Conservation (phyloP, 2,113 vertebrate genomes). For the Gallinago media region DNA sequence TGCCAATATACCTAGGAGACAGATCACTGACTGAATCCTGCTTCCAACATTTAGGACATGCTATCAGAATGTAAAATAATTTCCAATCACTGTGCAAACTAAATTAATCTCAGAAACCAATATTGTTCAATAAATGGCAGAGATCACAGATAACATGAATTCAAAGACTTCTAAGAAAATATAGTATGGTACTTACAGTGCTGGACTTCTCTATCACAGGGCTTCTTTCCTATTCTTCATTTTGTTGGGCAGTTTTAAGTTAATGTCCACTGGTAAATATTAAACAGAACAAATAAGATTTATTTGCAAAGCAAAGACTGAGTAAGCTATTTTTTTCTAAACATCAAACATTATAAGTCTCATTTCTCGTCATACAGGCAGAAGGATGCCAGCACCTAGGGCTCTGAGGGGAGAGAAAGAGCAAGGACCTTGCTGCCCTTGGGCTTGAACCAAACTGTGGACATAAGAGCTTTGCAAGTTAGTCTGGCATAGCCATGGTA, state of each 20-base stretch:
- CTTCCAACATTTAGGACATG: background rate
- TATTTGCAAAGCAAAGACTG: slow-evolving; percentile 22
- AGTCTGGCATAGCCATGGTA: fast-evolving
- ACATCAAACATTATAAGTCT: background rate
- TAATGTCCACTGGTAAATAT: slow-evolving; percentile 46
- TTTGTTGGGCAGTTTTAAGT: background rate
- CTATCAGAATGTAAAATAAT: background rate
- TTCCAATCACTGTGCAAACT: background rate
- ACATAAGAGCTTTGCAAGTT: background rate
- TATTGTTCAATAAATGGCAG: background rate
- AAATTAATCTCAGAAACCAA: background rate
- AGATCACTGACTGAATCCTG: background rate
- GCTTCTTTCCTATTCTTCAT: background rate
- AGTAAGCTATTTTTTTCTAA: background rate
- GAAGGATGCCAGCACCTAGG: background rate
- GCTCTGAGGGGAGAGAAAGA: background rate
- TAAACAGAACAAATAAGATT: slow-evolving; percentile 54
- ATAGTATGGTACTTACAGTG: slow-evolving; percentile 33
- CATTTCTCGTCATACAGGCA: background rate
- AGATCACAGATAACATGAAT: background rate
- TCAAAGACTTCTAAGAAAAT: background rate
- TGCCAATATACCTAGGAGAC: background rate
- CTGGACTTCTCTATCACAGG: background rate
- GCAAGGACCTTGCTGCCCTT: background rate
- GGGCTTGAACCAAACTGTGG: background rate